A percentile compares a stretch with the other conserved stretches of the same genome.
phyloP scores from a whole-genome alignment of 2,888 invertebrate genomes.

The Habrosyne pyritoides region DNA sequence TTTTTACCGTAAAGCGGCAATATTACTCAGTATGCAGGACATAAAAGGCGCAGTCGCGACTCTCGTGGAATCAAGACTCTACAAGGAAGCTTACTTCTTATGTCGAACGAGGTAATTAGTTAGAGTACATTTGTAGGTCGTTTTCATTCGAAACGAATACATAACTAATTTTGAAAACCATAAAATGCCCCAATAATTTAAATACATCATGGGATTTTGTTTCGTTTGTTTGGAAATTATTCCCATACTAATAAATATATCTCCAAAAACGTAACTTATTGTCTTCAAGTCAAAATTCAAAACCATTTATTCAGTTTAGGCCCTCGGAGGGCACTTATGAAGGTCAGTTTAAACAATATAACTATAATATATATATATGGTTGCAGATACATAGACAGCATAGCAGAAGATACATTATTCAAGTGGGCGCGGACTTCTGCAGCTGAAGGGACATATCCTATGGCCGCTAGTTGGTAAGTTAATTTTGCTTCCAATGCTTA shows the following conservation, averaged over 20 bases:
- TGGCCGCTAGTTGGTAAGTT: conserved; percentile 58
- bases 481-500: not conserved
- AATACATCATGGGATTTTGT: no score
- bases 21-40: conserved; percentile 82
- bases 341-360: no score
- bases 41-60: conserved; percentile 79
- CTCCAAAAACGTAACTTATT: no score
- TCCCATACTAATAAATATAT: no score
- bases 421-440: conserved; percentile 45
- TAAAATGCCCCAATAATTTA: no score
- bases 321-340: no score
- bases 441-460: conserved; percentile 28
- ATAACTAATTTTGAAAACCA: no score
- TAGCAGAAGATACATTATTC: conserved; percentile 53
- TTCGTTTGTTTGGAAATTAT: no score
- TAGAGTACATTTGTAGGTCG: no score
- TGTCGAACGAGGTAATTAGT: conserved; percentile 37
- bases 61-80: conserved; percentile 70
- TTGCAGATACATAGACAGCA: conserved; percentile 66
- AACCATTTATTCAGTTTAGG: no score
- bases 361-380: not conserved
- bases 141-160: no score
- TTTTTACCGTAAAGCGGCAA: conserved; percentile 57
- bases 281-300: no score
- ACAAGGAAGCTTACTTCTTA: conserved; percentile 79